Evolutionary conservation across 1,140 invertebrate genomes (phyloP), one percentile per base, ranked within the genome.

Genomic region (Philopotamus ludificatus): DNA sequence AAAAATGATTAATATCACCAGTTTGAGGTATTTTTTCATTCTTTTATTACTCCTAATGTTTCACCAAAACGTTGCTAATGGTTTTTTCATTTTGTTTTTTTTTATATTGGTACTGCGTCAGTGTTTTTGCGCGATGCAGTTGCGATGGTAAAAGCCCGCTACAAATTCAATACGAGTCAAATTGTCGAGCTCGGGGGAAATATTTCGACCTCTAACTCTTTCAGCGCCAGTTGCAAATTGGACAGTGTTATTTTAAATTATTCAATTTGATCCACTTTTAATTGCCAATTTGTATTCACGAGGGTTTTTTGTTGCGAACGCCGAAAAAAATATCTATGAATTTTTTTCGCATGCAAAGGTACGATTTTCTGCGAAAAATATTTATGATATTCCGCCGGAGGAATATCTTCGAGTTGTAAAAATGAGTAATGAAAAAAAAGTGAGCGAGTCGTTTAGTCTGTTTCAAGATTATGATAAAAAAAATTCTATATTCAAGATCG

Each of bases 261-360:
- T 60, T 60, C 57, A 47, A 60, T 60, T 60, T 60, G 44, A 60
- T 60, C 57, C 57, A 23, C 23, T 45, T 45, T 60, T 60, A 49
- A 60, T 60, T 60, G 42, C 42, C 57, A 60, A 60, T 60, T 60
- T 60, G 57, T 60, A 60, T 60, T 60, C 57, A 60, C 42, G 39
- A 15, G 57, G 42, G 21, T n/a, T 60, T 60, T 60, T 22, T n/a
- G n/a, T n/a, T 21, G 53, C 53, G 26, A 57, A 34, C 47, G 44
- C 21, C 18, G 42, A 12, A 34, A 34, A 34, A 34, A 34, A 34
- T 34, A 34, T 7, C 28, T 34, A 7, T 34, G 28, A 34, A 7
- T 4, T 12, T 34, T 34, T 34, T 34, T 34, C 28, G 12, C 12
- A 34, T 34, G 12, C 4, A 34, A 34, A 34, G 28, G 28, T 34